phyloP scores from a whole-genome alignment of 2,113 vertebrate species.

The Gracilinanus agilis region DNA sequence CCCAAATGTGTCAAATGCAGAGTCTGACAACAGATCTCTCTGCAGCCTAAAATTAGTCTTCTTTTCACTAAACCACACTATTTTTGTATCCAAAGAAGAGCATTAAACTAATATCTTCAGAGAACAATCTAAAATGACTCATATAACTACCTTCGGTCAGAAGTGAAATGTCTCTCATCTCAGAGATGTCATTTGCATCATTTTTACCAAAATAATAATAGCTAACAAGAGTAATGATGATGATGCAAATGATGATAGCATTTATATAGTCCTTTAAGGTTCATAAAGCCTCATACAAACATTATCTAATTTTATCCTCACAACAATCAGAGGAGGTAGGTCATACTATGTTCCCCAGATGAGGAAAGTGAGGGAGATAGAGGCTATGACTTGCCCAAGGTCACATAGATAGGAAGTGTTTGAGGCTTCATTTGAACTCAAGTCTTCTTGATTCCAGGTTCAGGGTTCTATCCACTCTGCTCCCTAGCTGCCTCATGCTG shows the following conservation, averaged over 20 bases:
- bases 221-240: neutral
- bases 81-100: constrained; percentile 32
- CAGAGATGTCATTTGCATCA: constrained; percentile 47
- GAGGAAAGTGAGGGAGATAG: neutral
- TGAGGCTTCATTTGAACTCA: neutral
- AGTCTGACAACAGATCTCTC: neutral
- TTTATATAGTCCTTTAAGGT: neutral
- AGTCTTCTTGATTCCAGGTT: neutral
- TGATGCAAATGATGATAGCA: neutral
- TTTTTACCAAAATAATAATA: neutral
- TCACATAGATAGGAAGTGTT: neutral
- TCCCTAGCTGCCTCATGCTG: neutral
- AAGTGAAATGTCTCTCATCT: constrained; percentile 35
- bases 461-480: neutral
- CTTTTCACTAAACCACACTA: neutral
- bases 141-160: neutral
- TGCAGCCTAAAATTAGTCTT: neutral
- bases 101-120: constrained; percentile 56
- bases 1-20: neutral
- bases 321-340: neutral
- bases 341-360: neutral
- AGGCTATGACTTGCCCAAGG: neutral
- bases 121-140: constrained; percentile 29
- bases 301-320: neutral
- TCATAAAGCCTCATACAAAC: neutral